A percentile compares a stretch with the other conserved stretches of the same genome.
Conservation (phyloP, 2,797 vertebrate species). For the Parotocinclus haroldoi region DNA sequence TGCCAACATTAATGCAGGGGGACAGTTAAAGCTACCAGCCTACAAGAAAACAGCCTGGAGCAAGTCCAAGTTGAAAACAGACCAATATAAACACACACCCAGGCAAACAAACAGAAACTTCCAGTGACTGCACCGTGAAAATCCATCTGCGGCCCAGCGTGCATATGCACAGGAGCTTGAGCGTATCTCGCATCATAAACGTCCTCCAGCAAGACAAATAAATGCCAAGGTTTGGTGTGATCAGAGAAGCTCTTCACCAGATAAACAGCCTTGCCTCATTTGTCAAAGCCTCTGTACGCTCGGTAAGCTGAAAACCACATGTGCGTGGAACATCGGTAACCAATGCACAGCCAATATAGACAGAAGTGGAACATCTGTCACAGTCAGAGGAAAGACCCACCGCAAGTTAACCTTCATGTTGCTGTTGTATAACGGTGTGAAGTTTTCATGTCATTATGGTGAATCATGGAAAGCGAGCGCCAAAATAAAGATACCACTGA, state of each 20-base stretch:
- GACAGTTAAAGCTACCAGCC: slow-evolving; percentile 11
- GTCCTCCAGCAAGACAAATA: slow-evolving; percentile 19
- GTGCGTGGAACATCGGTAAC: slow-evolving; percentile 6
- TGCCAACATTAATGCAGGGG: slow-evolving; percentile 23
- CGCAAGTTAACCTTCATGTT: slow-evolving; percentile 9
- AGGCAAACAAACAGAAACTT: slow-evolving; percentile 11
- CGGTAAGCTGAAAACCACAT: slow-evolving; percentile 21
- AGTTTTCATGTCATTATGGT: slow-evolving; percentile 27
- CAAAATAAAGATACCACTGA: slow-evolving; percentile 29
- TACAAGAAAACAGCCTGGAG: slow-evolving; percentile 9
- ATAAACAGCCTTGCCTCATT: slow-evolving; percentile 22
- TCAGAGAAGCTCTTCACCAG: background rate
- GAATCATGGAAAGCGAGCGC: slow-evolving; percentile 34
- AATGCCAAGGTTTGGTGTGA: background rate
- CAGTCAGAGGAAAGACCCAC: slow-evolving; percentile 25
- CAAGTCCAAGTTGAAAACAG: slow-evolving; percentile 5
- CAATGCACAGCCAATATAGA: slow-evolving; percentile 11
- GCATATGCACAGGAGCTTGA: slow-evolving; percentile 7
- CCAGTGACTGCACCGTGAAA: slow-evolving; percentile 20
- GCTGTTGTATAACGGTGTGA: background rate
- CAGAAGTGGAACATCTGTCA: slow-evolving; percentile 25
- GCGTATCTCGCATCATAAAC: background rate
- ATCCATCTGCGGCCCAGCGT: background rate
- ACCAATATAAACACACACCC: slow-evolving; percentile 18
- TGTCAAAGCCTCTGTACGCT: slow-evolving; percentile 30